A percentile compares a stretch with the other conserved stretches of the same genome.
Conservation (phyloP, 2,113 vertebrate genomes). For the Alethe diademata region DNA sequence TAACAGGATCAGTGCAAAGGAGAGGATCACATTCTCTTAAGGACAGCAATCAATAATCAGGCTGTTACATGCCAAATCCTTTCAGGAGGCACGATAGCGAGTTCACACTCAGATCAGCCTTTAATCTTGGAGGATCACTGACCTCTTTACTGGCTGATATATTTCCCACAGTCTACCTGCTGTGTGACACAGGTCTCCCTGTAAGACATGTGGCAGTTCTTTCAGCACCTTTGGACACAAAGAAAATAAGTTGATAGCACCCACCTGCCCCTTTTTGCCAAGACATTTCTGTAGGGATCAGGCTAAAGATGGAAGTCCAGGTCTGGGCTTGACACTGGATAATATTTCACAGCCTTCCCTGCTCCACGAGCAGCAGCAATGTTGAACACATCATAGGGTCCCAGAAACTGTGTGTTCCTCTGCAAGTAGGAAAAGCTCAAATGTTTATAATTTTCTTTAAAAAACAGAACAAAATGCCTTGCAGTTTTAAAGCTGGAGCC, state of each 20-base stretch:
- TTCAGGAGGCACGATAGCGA: neutral
- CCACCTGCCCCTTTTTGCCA: neutral
- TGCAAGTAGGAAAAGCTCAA: neutral
- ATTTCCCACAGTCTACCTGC: neutral
- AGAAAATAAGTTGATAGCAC: neutral
- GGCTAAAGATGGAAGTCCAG: neutral
- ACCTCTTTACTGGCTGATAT: neutral
- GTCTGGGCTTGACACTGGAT: neutral
- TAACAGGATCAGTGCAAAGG: neutral
- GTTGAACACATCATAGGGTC: rapidly evolving
- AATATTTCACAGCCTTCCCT: neutral
- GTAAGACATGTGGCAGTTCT: neutral
- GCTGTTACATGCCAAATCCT: conserved; percentile 3
- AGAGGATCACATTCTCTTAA: neutral
- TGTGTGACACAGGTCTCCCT: neutral
- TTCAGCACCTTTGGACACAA: rapidly evolving
- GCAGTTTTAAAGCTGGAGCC: neutral
- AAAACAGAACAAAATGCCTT: neutral
- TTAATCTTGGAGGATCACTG: neutral
- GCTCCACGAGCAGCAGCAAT: neutral
- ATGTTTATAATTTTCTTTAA: neutral
- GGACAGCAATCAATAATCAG: neutral
- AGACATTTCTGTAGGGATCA: neutral
- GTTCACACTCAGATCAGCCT: neutral
- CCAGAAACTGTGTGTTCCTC: neutral